phyloP scores from a whole-genome alignment of 2,888 invertebrate genomes.

The Scotopteryx bipunctaria region DNA sequence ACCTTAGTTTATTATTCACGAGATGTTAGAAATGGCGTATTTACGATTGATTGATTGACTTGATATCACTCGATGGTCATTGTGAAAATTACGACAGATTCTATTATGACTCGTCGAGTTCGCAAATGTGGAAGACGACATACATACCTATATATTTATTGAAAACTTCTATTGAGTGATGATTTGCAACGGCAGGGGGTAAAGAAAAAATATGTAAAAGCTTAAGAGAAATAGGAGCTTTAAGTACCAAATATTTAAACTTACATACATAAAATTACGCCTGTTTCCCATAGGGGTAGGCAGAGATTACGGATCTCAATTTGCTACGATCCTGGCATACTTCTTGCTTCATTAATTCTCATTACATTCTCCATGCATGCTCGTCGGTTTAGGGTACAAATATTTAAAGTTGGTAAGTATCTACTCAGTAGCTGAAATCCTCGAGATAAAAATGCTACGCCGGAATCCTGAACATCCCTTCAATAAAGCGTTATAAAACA shows the following conservation, averaged over 20 bases:
- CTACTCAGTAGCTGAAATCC: conserved; percentile 2
- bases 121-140: background rate
- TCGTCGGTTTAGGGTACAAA: no score
- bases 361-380: no score
- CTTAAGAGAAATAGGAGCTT: background rate
- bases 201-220: no score
- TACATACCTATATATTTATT: background rate
- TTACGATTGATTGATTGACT: background rate
- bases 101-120: background rate
- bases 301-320: no score
- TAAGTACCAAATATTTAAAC: no score
- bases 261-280: no score
- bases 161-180: background rate
- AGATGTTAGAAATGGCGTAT: background rate
- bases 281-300: no score
- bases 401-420: background rate
- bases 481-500: conserved; percentile 29
- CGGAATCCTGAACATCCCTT: conserved; percentile 15
- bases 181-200: no score
- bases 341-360: no score
- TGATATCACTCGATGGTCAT: background rate
- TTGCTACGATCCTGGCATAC: no score
- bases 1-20: background rate
- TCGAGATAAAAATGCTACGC: conserved; percentile 5
- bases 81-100: background rate